phyloP scores from a whole-genome alignment of 2,113 vertebrate species.

The Saccopteryx leptura region DNA sequence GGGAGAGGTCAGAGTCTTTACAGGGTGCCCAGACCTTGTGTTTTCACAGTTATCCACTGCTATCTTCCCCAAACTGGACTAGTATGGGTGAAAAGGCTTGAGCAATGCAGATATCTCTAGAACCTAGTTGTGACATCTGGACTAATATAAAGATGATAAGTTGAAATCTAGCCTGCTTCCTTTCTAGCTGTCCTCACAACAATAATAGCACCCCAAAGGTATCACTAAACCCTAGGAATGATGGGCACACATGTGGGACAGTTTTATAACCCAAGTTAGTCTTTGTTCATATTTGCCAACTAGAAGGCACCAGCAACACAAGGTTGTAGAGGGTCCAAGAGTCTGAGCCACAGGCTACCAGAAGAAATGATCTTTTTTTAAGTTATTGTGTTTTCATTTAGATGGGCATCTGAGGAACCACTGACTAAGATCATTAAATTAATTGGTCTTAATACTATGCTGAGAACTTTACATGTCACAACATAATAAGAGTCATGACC shows the following conservation, averaged over 20 bases:
- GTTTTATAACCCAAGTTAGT: not conserved
- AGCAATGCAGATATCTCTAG: not conserved
- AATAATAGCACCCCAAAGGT: not conserved
- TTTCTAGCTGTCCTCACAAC: not conserved
- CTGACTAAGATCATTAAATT: constrained; percentile 42
- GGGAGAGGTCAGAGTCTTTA: not conserved
- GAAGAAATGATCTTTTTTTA: not conserved
- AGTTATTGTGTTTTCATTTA: not conserved
- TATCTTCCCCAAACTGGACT: not conserved
- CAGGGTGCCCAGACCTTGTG: not conserved
- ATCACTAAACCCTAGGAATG: not conserved
- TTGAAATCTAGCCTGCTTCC: not conserved
- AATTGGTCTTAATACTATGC: constrained; percentile 25
- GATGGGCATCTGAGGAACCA: constrained; percentile 27
- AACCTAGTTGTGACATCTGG: not conserved
- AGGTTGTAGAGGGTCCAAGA: not conserved
- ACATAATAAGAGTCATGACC: not conserved
- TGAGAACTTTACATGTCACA: constrained; percentile 18
- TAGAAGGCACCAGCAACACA: not conserved
- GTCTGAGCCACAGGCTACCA: not conserved
- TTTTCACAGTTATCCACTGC: not conserved
- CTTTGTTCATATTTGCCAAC: constrained; percentile 31
- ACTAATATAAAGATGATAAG: not conserved
- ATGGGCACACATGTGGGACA: not conserved
- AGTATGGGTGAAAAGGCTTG: not conserved